Evolutionary conservation across 2,113 vertebrate genomes (phyloP), one percentile per base, ranked within the genome.

Genomic region (Sander lucioperca): DNA sequence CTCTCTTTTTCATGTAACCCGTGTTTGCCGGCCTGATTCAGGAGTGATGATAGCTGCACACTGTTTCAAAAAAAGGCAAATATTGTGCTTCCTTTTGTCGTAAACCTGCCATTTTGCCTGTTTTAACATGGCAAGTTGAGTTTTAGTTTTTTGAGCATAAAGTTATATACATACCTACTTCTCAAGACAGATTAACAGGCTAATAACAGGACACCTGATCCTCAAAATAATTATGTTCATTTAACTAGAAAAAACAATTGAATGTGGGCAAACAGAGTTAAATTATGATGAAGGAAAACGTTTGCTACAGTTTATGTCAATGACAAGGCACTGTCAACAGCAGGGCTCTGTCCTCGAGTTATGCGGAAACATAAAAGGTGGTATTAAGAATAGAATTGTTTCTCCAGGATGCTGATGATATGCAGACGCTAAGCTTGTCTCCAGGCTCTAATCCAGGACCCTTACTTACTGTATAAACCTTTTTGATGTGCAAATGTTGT

Each of bases 331-430:
- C 62, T 50, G 69, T 79, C 58, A 62, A 10, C 69, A 67, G 69
- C 6, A 18, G n/a, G 51, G 36, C 39, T 68, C 12, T 74, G 67
- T 82, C 86, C 69, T 70, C 2, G 4, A 86, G 67, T 68, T 58
- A 77, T 76, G 59, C 43, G 4, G 30, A 63, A 66, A 89, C 76
- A 88, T 81, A 66, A 86, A 89, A 79, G 65, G 79, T 72, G 54
- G 73, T 45, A 71, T 88, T 90, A 83, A 90, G 74, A 87, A 85
- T 77, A 84, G 71, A 86, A 89, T 80, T 82, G 77, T 90, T 88
- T 88, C 67, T 88, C 54, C 72, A 66, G 78, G 75, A 82, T 79
- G 79, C 86, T 54, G 23, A 53, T 73, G 73, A 74, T 84, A 66
- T 48, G 67, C 65, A 82, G 83, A 86, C 78, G 74, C 74, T 88